Percentiles rank a stretch among this genome's conserved stretches.
phyloP scores from a whole-genome alignment of 2,888 invertebrate genomes.

The Empis livida region DNA sequence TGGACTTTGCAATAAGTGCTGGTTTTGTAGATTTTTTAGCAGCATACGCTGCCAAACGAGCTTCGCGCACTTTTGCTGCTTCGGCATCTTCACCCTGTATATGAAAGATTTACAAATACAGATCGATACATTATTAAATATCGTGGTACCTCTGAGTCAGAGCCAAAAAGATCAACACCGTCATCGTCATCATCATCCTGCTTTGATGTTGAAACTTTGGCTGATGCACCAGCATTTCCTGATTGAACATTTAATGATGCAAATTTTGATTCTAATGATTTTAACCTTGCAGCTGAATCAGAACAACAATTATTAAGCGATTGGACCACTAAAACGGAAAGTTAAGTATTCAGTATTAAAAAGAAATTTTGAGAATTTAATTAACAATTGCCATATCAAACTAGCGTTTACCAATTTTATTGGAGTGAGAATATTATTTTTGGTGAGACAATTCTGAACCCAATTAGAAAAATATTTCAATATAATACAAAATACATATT shows the following conservation, averaged over 20 bases:
- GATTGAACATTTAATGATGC: conserved; percentile 4
- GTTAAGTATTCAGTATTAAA: too few relatives aligned
- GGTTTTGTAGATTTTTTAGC: conserved; percentile 86
- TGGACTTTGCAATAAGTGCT: conserved; percentile 83
- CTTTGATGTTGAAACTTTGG: conserved; percentile 7
- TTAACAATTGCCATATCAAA: too few relatives aligned
- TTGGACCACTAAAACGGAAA: conserved; percentile 21
- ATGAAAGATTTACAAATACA: too few relatives aligned
- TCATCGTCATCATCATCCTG: conserved; percentile 48
- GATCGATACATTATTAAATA: too few relatives aligned
- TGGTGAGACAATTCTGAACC: too few relatives aligned
- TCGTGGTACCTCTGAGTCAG: conserved; percentile 54
- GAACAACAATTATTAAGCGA: conserved; percentile 26
- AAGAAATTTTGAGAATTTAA: too few relatives aligned
- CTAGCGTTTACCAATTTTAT: too few relatives aligned
- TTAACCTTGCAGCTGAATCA: conserved; percentile 29
- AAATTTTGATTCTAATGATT: conserved; percentile 22
- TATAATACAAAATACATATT: too few relatives aligned
- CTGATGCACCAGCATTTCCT: conserved; percentile 14
- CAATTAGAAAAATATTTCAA: too few relatives aligned
- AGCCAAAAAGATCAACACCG: conserved; percentile 70
- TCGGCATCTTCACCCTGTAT: conserved; percentile 49
- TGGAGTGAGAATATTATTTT: too few relatives aligned
- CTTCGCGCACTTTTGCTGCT: conserved; percentile 65
- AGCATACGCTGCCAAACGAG: conserved; percentile 76